phyloP scores from a whole-genome alignment of 2,888 invertebrate species.

The Cataglyphis altisquamis region DNA sequence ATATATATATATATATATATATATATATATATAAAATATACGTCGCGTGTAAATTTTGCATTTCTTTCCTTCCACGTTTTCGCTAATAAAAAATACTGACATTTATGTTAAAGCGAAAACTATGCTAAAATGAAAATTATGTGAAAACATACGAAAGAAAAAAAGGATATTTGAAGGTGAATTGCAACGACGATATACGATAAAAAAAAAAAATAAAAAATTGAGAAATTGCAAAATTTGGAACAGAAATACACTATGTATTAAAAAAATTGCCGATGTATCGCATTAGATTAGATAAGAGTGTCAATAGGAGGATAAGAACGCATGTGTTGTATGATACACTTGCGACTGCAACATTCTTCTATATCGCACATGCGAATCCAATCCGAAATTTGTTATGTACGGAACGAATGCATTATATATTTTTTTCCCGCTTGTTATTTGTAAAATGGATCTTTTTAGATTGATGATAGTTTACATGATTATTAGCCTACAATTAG shows the following conservation, averaged over 20 bases:
- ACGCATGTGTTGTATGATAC: not conserved
- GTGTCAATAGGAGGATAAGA: not conserved
- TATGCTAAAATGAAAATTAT: not conserved
- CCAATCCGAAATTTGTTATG: not conserved
- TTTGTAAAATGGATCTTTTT: not conserved
- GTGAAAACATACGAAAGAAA: not conserved
- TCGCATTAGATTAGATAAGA: constrained; percentile 8
- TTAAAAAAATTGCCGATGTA: not conserved
- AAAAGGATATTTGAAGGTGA: not conserved
- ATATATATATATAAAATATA: not conserved
- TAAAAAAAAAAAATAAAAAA: not conserved
- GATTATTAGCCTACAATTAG: constrained; percentile 8
- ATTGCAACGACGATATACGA: not conserved
- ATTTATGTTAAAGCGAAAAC: not conserved
- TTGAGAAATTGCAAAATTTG: not conserved
- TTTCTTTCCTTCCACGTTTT: not conserved
- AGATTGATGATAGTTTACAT: not conserved
- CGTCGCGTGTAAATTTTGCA: not conserved
- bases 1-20: not conserved
- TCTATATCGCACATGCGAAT: not conserved
- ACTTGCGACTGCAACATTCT: not conserved
- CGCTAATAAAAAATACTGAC: not conserved
- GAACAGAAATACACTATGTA: not conserved
- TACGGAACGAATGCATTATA: not conserved
- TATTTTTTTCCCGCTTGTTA: not conserved